A percentile compares a stretch with the other conserved stretches of the same genome.
Evolutionary conservation across 2,797 vertebrate species (phyloP).

Genomic region (Dendrocincla fuliginosa): DNA sequence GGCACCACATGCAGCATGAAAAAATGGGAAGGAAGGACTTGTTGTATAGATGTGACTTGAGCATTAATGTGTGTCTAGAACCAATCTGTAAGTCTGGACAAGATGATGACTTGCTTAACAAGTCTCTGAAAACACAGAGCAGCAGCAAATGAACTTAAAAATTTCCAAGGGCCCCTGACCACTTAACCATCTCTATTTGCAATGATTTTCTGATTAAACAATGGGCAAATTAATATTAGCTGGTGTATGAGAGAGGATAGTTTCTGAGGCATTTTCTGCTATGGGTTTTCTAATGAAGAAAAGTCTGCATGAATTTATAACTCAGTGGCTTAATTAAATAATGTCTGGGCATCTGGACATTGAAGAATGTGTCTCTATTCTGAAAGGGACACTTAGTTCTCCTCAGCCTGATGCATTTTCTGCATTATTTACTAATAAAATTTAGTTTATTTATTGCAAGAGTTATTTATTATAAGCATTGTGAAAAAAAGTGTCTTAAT

Average conservation of each 20-base stretch:
- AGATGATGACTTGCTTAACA: neutral
- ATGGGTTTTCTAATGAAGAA: neutral
- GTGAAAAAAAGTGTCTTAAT: neutral
- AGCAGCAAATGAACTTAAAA: neutral
- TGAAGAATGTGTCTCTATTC: neutral
- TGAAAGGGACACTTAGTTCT: slow-evolving; percentile 3
- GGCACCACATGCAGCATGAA: neutral
- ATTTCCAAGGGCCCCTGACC: neutral
- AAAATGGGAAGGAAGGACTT: neutral
- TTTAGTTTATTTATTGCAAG: slow-evolving; percentile 26
- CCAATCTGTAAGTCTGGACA: neutral
- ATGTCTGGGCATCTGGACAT: neutral
- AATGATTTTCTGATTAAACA: neutral
- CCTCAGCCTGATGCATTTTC: neutral
- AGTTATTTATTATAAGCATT: slow-evolving; percentile 19
- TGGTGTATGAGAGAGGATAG: neutral
- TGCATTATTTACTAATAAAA: slow-evolving; percentile 38
- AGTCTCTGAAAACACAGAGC: neutral
- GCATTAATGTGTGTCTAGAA: neutral
- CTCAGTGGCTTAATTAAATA: slow-evolving; percentile 51
- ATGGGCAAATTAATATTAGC: neutral
- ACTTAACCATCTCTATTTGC: neutral
- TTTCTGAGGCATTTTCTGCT: neutral
- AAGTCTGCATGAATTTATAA: slow-evolving; percentile 21
- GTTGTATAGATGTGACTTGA: neutral